phyloP scores from a whole-genome alignment of 64 coral and sea anemone genomes.

The Hydrozoanthus tunicans region DNA sequence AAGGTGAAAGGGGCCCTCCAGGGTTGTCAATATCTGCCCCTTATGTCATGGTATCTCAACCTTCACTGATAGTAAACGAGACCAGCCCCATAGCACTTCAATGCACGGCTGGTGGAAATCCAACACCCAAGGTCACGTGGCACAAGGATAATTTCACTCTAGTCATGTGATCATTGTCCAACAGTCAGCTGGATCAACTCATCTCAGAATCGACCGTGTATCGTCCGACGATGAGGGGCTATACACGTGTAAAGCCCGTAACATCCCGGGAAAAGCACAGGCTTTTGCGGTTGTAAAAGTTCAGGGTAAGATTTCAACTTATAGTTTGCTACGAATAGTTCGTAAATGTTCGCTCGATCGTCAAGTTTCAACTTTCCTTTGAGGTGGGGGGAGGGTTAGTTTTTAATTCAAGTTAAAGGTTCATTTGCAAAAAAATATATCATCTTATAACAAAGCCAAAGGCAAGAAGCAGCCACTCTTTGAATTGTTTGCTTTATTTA shows the following conservation, averaged over 20 bases:
- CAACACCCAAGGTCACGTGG: conserved; percentile 51
- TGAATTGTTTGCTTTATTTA: no score
- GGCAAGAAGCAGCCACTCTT: no score
- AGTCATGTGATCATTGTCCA: background rate
- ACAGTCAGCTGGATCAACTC: background rate
- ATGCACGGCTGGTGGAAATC: conserved; percentile 64
- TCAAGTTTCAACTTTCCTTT: no score
- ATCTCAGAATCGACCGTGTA: conserved; percentile 5
- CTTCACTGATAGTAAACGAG: conserved; percentile 43
- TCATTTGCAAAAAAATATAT: no score
- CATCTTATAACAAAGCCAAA: no score
- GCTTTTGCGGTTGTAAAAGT: conserved; percentile 34
- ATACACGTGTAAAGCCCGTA: conserved; percentile 63
- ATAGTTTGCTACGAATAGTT: no score
- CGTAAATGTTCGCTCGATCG: no score
- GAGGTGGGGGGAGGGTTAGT: no score
- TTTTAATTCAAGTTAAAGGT: no score
- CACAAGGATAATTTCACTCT: background rate
- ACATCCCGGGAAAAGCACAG: conserved; percentile 19
- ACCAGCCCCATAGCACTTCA: conserved; percentile 31
- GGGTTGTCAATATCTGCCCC: conserved; percentile 56
- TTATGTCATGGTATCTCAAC: conserved; percentile 30
- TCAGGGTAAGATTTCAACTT: background rate
- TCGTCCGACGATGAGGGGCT: conserved; percentile 42
- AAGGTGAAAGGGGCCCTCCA: conserved; percentile 49